Evolutionary conservation across 2,888 invertebrate genomes (phyloP), one percentile per base, ranked within the genome.

Genomic region (Polyploca ridens): DNA sequence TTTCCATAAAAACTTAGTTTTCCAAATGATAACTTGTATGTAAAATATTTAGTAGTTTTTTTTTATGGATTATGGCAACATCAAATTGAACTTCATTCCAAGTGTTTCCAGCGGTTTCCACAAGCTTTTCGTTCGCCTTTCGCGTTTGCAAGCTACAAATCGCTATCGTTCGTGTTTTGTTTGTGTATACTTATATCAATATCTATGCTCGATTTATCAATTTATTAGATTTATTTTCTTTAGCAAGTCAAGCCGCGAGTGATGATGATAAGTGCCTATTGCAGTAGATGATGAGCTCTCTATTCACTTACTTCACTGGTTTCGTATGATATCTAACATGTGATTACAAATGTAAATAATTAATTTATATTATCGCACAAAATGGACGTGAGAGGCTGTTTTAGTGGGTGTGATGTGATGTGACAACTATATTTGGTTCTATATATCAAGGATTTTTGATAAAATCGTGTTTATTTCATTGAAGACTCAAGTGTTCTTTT

Each of bases 301-400:
- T 41, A 35, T 8, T 65, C 41, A 61, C n/a, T 49, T 46, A 61
- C n/a, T 49, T 46, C 27, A 65, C 38, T 66, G 65, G 64, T 63
- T 63, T 67, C 69, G 11, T 41, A 41, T 76, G 77, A 78, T 74
- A 75, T 78, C 64, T 81, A 89, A 84, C 86, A 91, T 90, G 91
- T 91, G 90, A 91, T 89, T 87, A 78, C 67, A 79, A 87, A 88
- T 89, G 88, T 90, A 87, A 90, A 89, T 89, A 86, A 78, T 84
- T 83, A 86, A 87, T 86, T 85, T 82, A 71, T 84, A 84, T 84
- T 81, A 83, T 75, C 80, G 77, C 78, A 83, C 87, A 89, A 89
- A 87, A 90, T 90, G 90, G 89, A 89, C 89, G 87, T 87, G 83
- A 89, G 86, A 85, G 75, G 81, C 83, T 84, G 71, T 84, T 77